Evolutionary conservation across 1,140 invertebrate species (phyloP).

Genomic region (Pentalonia nigronervosa): DNA sequence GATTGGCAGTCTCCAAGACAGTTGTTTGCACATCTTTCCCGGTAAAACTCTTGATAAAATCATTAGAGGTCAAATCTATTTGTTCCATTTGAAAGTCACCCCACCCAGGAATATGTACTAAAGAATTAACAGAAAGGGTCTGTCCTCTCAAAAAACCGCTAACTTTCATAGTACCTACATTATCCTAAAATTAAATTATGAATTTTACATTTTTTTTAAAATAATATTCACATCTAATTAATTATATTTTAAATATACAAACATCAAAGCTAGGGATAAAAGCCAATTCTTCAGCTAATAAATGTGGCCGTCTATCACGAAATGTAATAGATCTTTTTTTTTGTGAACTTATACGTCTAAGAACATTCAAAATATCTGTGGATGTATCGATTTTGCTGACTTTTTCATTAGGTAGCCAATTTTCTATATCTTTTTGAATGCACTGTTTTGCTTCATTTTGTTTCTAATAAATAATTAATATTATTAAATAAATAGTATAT

Average conservation of each 20-base stretch:
- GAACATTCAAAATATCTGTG: conserved; percentile 79
- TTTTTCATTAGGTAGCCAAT: conserved; percentile 85
- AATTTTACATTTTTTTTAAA: background rate
- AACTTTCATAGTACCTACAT: conserved; percentile 79
- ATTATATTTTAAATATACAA: conserved; percentile 17
- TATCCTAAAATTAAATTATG: conserved; percentile 47
- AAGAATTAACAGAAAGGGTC: conserved; percentile 82
- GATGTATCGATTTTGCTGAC: conserved; percentile 77
- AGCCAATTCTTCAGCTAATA: conserved; percentile 81
- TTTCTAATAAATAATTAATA: conserved; percentile 66
- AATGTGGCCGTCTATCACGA: conserved; percentile 78
- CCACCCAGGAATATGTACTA: conserved; percentile 89
- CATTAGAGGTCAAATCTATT: conserved; percentile 80
- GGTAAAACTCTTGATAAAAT: conserved; percentile 63
- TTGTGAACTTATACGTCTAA: conserved; percentile 81
- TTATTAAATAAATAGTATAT: no score
- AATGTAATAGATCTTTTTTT: conserved; percentile 78
- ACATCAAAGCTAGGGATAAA: conserved; percentile 70
- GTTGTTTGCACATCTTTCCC: conserved; percentile 61
- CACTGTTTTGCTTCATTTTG: conserved; percentile 76
- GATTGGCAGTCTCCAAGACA: conserved; percentile 74
- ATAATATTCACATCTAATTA: background rate
- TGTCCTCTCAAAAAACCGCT: conserved; percentile 85
- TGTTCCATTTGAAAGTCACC: conserved; percentile 91
- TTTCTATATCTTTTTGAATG: conserved; percentile 77